phyloP scores from a whole-genome alignment of 2,113 vertebrate genomes.

The Alaudala cheleensis region DNA sequence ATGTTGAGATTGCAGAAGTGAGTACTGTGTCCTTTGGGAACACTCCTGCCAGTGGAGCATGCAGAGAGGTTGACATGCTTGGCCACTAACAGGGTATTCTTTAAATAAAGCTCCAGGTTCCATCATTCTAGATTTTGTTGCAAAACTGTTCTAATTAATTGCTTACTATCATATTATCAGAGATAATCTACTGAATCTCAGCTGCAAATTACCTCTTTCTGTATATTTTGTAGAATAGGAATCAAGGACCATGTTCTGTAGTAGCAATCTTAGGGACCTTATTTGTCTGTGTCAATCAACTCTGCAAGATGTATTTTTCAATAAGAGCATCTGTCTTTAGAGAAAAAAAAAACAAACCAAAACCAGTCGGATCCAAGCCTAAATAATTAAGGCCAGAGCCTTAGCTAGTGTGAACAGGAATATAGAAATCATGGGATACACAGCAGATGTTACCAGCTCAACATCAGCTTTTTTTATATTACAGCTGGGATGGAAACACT shows the following conservation, averaged over 20 bases:
- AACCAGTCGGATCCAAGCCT: neutral
- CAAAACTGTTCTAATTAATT: neutral
- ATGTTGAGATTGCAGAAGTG: neutral
- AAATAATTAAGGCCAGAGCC: slow-evolving; percentile 27
- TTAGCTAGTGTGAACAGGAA: neutral
- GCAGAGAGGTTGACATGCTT: accelerated
- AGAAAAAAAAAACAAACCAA: neutral
- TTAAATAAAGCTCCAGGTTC: neutral
- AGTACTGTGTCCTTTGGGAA: neutral
- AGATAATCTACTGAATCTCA: neutral
- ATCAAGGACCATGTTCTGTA: neutral
- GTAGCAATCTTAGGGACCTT: neutral
- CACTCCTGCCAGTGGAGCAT: neutral
- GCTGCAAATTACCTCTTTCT: neutral
- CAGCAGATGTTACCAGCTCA: slow-evolving; percentile 21
- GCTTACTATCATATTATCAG: neutral
- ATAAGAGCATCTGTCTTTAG: neutral
- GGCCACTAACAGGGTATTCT: neutral
- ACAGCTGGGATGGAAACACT: slow-evolving; percentile 24
- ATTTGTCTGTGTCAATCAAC: slow-evolving; percentile 1
- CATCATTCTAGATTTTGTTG: neutral
- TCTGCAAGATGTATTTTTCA: neutral
- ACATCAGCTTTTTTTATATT: slow-evolving; percentile 16
- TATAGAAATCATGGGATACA: neutral
- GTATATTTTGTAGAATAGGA: neutral